Evolutionary conservation across 2,888 invertebrate genomes (phyloP).

Genomic region (Dasypogon diadema): DNA sequence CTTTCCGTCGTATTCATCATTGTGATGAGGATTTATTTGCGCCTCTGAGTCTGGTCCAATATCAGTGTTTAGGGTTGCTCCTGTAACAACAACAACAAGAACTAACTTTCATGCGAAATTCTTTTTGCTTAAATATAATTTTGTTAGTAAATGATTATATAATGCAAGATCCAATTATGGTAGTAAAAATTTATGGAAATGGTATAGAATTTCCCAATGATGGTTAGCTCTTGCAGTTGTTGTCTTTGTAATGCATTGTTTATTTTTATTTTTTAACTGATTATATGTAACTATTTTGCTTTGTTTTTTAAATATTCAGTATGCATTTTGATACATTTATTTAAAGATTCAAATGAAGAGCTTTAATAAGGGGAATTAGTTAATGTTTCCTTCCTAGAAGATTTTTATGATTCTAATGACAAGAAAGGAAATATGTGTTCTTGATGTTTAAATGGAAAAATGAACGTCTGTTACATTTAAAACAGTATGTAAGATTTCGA

Average conservation of each 20-base stretch:
- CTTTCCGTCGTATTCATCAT: slow-evolving; percentile 71
- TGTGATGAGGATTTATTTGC: slow-evolving; percentile 74
- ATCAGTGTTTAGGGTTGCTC: slow-evolving; percentile 74
- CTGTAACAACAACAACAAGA: slow-evolving; percentile 73
- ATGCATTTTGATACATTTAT: too few relatives aligned
- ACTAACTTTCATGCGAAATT: slow-evolving; percentile 67
- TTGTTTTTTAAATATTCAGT: too few relatives aligned
- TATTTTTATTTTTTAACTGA: too few relatives aligned
- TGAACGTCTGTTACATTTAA: too few relatives aligned
- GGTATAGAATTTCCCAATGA: slow-evolving; percentile 29
- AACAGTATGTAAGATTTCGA: too few relatives aligned
- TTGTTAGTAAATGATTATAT: slow-evolving; percentile 31
- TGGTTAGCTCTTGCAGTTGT: slow-evolving; percentile 64
- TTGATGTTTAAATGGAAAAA: too few relatives aligned
- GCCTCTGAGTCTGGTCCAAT: slow-evolving; percentile 74
- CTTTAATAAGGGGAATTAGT: too few relatives aligned
- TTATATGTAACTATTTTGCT: too few relatives aligned
- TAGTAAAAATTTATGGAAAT: not conserved
- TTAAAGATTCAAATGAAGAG: too few relatives aligned
- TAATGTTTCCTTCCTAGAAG: too few relatives aligned
- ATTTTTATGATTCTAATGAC: too few relatives aligned
- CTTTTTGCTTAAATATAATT: slow-evolving; percentile 35
- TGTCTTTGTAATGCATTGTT: slow-evolving; percentile 46
- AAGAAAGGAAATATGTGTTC: too few relatives aligned
- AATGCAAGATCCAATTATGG: not conserved